Base-by-base conservation (phyloP, 1,140 invertebrate genomes). In the Parapsyche elsis region DNA sequence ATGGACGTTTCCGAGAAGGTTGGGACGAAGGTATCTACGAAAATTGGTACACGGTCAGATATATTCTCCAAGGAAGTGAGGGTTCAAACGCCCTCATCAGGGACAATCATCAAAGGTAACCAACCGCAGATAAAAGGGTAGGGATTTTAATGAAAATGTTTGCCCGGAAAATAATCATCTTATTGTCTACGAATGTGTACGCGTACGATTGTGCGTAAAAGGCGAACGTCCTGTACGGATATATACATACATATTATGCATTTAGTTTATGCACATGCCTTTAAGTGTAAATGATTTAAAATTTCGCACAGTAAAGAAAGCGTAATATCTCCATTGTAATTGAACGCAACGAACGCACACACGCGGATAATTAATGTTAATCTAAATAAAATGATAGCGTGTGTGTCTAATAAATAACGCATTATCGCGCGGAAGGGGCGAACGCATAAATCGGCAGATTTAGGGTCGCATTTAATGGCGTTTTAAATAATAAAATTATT, bases 351-450 rank as follows among this genome's bases (percentile, higher is more conserved):
- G 49, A 12, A 10, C 19, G 24, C 64, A 67, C 24, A 67, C 24
- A 24, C 7, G 64, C 23, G 64, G 23, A 30, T 67, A 67, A 67
- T 67, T 67, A 67, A 67, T 67, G 64, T 67, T 67, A 67, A 67
- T 67, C 64, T 67, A 67, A 67, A 67, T 67, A 67, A 67, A 67
- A 67, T 26, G 64, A 67, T 67, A 67, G 24, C 64, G 64, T 67
- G 64, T 67, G 64, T 26, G 64, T 5, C 64, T 67, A 67, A 67
- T 67, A 67, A 67, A 67, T 67, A 67, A 67, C 24, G 64, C 64
- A 67, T 67, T 67, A 67, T 67, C 64, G 5, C 64, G 21, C 64
- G 64, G 64, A 67, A 67, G 64, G 59, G 64, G 64, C 64, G 64
- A 24, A 67, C 64, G 21, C 64, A 67, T 67, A 67, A 67, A 67